These are phyloP conservation scores for Neodiprion fabricii DNA, from an alignment of 1,140 invertebrate species.

Conservation along the genomic window DNA sequence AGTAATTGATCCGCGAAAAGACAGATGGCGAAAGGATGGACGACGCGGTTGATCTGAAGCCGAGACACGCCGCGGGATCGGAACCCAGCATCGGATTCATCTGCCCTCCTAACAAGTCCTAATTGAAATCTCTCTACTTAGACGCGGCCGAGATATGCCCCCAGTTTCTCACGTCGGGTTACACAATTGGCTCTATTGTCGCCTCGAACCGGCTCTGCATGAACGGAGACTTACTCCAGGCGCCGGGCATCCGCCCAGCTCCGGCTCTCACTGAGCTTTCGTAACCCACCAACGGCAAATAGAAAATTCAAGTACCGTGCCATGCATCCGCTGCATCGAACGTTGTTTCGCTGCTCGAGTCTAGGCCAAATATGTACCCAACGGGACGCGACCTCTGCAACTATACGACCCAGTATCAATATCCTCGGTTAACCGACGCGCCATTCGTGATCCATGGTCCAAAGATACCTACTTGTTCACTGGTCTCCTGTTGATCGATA, in stretches of 20 bases:
- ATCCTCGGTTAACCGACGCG: too few species aligned
- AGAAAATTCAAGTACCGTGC: not conserved
- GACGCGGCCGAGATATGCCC: slow-evolving; percentile 11
- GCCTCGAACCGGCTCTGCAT: slow-evolving; percentile 27
- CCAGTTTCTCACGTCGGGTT: slow-evolving; percentile 46
- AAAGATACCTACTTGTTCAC: too few species aligned
- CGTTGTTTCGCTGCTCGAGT: too few species aligned
- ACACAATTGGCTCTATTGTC: slow-evolving; percentile 50
- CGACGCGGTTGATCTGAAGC: slow-evolving; percentile 27
- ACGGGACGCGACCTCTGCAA: not conserved
- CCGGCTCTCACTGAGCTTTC: not conserved
- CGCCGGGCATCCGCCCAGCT: too few species aligned
- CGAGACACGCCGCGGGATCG: slow-evolving; percentile 30
- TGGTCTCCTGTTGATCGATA: too few species aligned
- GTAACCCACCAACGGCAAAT: not conserved
- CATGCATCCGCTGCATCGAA: too few species aligned
- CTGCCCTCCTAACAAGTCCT: slow-evolving; percentile 51
- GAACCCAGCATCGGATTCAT: slow-evolving; percentile 49
- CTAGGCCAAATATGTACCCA: not conserved
- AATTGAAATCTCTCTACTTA: slow-evolving; percentile 47
- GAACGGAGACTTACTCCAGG: too few species aligned
- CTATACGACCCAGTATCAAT: too few species aligned
- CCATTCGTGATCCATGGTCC: too few species aligned
- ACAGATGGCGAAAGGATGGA: not conserved
- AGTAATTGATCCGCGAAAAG: not conserved